Evolutionary conservation across 2,113 vertebrate genomes (phyloP), one percentile per base, ranked within the genome.

Genomic region (Pterocles gutturalis): DNA sequence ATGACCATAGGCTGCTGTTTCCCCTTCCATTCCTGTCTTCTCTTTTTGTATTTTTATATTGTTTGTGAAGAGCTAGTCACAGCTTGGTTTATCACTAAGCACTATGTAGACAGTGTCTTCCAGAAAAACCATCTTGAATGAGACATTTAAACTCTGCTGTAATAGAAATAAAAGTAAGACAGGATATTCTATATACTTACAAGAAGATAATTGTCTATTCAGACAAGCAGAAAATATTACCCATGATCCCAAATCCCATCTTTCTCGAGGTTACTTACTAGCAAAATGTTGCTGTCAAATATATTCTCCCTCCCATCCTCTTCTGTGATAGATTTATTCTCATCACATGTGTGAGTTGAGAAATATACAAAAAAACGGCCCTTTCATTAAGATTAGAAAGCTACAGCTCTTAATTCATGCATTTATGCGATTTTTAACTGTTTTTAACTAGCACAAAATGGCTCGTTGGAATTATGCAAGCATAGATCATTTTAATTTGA

Each of bases 401-500:
- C 93, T 25, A n/a, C 69, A 95, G 94, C 89, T 79, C 58, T 96
- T 98, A 97, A 96, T 98, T 98, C 96, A 97, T 91, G 89, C 95
- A 98, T 97, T 97, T 98, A 98, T 98, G 97, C 91, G 96, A 97
- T 98, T 98, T 98, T 98, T 97, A 98, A 98, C 98, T 98, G 97
- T 98, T 98, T 98, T 98, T 97, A 98, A 98, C 96, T 97, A 98
- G 97, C 95, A 97, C 96, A 98, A 98, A 98, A 98, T 98, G 96
- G 96, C 95, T 98, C 72, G 8, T 41, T 72, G 96, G 97, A 98
- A 98, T 98, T 97, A 96, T 96, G 96, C 96, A 97, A 98, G 97
- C 98, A 97, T 97, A 98, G 97, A 98, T 98, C 97, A 98, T 98
- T 98, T 98, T 98, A 97, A 98, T 98, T 98, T 98, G 98, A 98